Evolutionary conservation across 2,113 vertebrate genomes (phyloP), one percentile per base, ranked within the genome.

Genomic region (Rallus limicola): DNA sequence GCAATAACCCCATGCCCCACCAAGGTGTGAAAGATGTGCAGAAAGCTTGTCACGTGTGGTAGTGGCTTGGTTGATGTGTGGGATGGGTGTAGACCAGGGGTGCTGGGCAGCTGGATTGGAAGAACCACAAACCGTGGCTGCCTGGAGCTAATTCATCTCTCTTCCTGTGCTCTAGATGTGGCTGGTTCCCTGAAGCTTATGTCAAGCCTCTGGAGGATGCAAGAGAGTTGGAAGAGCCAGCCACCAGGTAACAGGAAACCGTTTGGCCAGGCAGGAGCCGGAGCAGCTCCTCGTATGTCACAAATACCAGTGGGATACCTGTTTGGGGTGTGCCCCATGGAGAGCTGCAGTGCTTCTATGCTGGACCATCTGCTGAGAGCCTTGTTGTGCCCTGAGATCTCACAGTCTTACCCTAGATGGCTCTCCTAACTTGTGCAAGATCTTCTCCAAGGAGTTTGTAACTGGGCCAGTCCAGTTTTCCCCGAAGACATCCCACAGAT

Each of bases 161-260:
- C 7, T 69, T 69, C 36, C 62, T 67, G n/a, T 84, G 64, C 33
- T 15, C 15, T 97, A 99, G 99, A 53, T 98, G 98, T 5, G 99
- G 99, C 95, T 99, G 99, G 99, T 99, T 99, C 91, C 99, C 99
- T 1, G 99, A 99, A 92, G 98, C 99, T 38, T 99, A 99, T 9
- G 99, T 99, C 81, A 98, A 98, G 71, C 96, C 98, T 36, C 12
- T 98, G 70, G 98, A 98, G 56, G 93, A 93, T 8, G n/a, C 44
- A 3, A 87, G 97, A 64, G 72, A 97, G 94, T 59, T 64, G 28
- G 92, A 98, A 65, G 78, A 95, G 60, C 74, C 71, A 46, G 29
- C 31, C 44, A 72, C 58, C 65, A 97, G 97, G 97, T 97, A 97
- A 90, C 14, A 26, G 56, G 46, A 93, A 33, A 29, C 19, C 42